phyloP scores from a whole-genome alignment of 2,113 vertebrate species.

The Proteles cristata region DNA sequence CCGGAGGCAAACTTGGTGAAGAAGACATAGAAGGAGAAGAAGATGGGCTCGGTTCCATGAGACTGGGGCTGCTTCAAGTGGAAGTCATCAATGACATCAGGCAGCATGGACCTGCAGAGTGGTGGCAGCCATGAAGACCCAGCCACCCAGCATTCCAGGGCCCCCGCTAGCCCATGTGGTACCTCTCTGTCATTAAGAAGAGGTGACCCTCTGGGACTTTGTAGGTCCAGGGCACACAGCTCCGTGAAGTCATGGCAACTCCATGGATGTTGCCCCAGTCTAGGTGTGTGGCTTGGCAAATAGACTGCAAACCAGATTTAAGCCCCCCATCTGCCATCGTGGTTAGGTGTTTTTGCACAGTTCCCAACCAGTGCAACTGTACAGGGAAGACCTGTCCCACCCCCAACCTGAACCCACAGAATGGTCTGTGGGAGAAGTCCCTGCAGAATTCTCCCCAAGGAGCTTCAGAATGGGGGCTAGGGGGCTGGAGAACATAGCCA shows the following conservation, averaged over 20 bases:
- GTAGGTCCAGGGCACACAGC: not conserved
- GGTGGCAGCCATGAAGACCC: not conserved
- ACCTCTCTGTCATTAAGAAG: not conserved
- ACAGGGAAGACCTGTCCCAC: not conserved
- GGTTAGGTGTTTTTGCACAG: not conserved
- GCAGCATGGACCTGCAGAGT: conserved; percentile 94
- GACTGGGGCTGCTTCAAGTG: conserved; percentile 91
- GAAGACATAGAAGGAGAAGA: conserved; percentile 98
- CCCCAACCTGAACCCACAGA: not conserved
- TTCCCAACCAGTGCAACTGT: not conserved
- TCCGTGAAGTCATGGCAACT: not conserved
- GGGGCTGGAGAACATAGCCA: not conserved
- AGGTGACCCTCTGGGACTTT: not conserved
- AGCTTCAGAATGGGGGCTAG: not conserved
- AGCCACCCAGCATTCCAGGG: not conserved
- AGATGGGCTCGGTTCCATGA: conserved; percentile 93
- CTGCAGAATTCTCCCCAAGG: not conserved
- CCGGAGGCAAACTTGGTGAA: conserved; percentile 97
- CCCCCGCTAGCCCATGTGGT: not conserved
- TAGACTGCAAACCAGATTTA: not conserved
- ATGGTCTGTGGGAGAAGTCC: not conserved
- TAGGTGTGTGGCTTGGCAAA: not conserved
- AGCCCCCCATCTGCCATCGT: not conserved
- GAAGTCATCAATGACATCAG: conserved; percentile 96
- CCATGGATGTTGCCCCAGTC: not conserved